Evolutionary conservation across 2,888 invertebrate genomes (phyloP).

Genomic region (Linnaemya tessellans): DNA sequence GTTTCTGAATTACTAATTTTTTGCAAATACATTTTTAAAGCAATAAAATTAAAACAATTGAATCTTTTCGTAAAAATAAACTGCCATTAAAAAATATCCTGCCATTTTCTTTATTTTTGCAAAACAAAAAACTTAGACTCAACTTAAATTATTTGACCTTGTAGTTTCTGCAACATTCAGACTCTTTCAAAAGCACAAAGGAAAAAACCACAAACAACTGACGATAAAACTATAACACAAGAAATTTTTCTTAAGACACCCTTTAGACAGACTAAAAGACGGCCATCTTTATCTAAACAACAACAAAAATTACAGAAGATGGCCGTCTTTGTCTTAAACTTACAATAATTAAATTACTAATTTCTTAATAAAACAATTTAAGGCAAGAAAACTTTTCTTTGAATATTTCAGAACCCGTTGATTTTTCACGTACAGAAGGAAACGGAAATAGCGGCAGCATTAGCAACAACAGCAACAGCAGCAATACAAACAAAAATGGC

Average conservation of each 20-base stretch:
- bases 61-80: background rate
- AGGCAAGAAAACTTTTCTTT: conserved; percentile 49
- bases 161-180: conserved; percentile 1
- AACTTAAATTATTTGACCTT: conserved; percentile 19
- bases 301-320: conserved; percentile 5
- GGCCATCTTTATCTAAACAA: background rate
- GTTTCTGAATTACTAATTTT: background rate
- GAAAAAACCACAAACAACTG: conserved; percentile 52
- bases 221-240: conserved; percentile 22
- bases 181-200: conserved; percentile 38
- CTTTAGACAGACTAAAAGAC: background rate
- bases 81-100: background rate
- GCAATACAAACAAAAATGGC: conserved; percentile 60
- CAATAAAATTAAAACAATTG: no score
- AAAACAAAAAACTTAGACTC: background rate
- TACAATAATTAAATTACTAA: conserved; percentile 42
- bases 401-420: conserved; percentile 81
- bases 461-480: conserved; percentile 45
- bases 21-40: no score
- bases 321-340: conserved; percentile 33
- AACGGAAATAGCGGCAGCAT: conserved; percentile 69
- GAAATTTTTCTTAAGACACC: background rate
- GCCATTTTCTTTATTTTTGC: background rate
- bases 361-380: conserved; percentile 33
- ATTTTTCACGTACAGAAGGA: conserved; percentile 82